phyloP scores from a whole-genome alignment of 2,113 vertebrate species.

The Azemiops feae region DNA sequence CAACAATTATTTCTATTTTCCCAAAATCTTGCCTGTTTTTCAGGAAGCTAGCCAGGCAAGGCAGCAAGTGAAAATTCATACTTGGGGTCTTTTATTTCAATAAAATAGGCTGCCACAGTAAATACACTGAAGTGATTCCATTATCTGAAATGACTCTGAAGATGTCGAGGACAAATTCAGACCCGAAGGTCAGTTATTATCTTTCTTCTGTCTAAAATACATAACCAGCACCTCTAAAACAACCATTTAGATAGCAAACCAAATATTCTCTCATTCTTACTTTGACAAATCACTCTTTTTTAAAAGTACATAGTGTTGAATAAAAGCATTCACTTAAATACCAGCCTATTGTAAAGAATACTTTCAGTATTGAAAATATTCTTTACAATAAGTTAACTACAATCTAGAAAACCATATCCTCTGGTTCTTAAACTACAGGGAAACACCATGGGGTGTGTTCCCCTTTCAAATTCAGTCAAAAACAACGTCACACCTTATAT shows the following conservation, averaged over 20 bases:
- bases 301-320: background rate
- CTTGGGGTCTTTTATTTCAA: conserved; percentile 9
- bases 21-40: background rate
- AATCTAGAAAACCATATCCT: background rate
- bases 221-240: conserved; percentile 8
- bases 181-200: background rate
- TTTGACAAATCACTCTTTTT: background rate
- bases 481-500: background rate
- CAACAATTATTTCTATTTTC: background rate
- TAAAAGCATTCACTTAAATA: background rate
- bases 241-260: conserved; percentile 1
- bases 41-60: conserved; percentile 1
- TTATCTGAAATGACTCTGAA: conserved; percentile 14
- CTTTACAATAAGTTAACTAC: background rate
- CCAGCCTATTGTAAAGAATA: background rate
- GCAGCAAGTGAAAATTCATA: background rate
- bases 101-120: background rate
- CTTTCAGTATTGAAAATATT: background rate
- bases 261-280: background rate
- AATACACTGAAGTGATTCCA: conserved; percentile 5
- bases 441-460: background rate
- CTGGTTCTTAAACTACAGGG: background rate
- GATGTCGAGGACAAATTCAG: background rate
- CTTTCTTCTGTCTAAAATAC: background rate
- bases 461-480: background rate